Evolutionary conservation across 2,113 vertebrate species (phyloP).

Genomic region (Hippopotamus amphibius): DNA sequence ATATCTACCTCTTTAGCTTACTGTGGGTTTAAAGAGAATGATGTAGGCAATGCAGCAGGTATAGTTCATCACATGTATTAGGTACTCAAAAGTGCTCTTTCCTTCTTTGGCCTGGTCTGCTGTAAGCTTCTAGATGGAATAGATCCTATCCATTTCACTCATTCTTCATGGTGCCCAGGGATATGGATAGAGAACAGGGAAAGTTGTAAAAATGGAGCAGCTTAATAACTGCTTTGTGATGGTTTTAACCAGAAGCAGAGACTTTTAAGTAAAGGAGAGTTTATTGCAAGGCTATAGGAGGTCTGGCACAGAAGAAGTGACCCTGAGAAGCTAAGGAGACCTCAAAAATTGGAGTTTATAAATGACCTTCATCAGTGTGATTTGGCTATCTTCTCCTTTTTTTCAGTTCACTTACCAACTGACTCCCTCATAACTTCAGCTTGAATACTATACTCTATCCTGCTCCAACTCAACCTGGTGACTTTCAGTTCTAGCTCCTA

Average conservation of each 20-base stretch:
- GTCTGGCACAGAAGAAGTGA: neutral
- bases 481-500: neutral
- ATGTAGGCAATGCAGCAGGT: neutral
- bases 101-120: neutral
- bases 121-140: neutral
- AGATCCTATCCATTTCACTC: neutral
- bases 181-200: neutral
- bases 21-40: neutral
- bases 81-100: neutral
- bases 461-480: neutral
- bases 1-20: neutral
- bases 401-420: neutral
- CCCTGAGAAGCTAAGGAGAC: neutral
- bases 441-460: neutral
- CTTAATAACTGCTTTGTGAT: neutral
- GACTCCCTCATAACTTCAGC: neutral
- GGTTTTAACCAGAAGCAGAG: neutral
- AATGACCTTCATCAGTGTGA: neutral
- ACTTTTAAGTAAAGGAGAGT: neutral
- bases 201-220: neutral
- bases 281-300: neutral
- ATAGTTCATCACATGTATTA: neutral
- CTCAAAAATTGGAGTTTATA: neutral
- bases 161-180: neutral
- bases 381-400: neutral